Base-by-base conservation (phyloP, 2,113 vertebrate genomes). In the Daboia siamensis region DNA sequence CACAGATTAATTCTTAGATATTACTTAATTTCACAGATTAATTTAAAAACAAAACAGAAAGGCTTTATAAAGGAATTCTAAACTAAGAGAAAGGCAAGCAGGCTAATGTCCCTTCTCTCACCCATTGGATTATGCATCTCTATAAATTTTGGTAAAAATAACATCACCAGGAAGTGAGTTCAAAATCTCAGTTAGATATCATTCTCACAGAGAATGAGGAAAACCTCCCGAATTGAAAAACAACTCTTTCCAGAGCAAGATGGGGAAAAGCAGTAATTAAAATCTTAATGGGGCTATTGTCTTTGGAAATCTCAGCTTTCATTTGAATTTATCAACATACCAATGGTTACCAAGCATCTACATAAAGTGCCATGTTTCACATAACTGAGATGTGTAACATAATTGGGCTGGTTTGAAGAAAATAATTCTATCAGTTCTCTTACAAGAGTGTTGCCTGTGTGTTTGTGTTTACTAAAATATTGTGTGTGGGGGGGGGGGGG, bases 181-280 rank as follows among this genome's bases (percentile, higher is more conserved):
- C 93, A 96, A 95, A 96, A 96, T 96, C 95, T 95, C 95, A 94
- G 95, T 95, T 94, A 94, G 95, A 93, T 91, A 93, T 94, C 94
- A 94, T 96, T 95, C 94, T 92, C 92, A 90, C 94, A 95, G 94
- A 95, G 93, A 74, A 96, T 95, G 94, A 96, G 85, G 61, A 91
- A 88, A 92, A 92, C 59, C 0, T 90, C 91, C 94, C 90, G 94
- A 93, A 84, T 94, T 92, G 93, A 89, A 96, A 97, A 96, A 94
- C 93, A 93, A 90, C 59, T 12, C 48, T 61, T 92, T 92, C 69
- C 88, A 86, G 52, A 90, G 33, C 24, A 46, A 24, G 46, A n/a
- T n/a, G 54, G 33, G 8, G 56, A 0, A n/a, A 94, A 92, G 88
- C 91, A 93, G 93, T 95, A 96, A 96, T 93, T 96, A 96, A 96